Evolutionary conservation across 2,888 invertebrate species (phyloP).

Genomic region (Limnephilus rhombicus): DNA sequence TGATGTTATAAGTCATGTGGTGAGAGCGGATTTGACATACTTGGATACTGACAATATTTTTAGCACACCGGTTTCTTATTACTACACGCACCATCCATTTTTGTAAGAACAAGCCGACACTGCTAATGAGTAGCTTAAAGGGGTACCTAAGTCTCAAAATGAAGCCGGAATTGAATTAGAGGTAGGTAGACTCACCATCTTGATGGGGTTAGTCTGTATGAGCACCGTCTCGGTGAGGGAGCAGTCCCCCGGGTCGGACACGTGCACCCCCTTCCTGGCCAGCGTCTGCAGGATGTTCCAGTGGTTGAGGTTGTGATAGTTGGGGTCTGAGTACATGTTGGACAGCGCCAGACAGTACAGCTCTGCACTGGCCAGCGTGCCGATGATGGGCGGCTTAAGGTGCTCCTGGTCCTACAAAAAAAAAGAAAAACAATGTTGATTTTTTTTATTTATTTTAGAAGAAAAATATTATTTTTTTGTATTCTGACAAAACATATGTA

Average conservation of each 20-base stretch:
- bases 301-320: constrained; percentile 97
- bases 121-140: too few species aligned
- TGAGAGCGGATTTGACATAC: too few species aligned
- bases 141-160: neutral
- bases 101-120: too few species aligned
- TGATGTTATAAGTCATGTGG: too few species aligned
- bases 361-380: constrained; percentile 94
- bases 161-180: constrained; percentile 52
- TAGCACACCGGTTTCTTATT: too few species aligned
- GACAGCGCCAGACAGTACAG: constrained; percentile 95
- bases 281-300: constrained; percentile 96
- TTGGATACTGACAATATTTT: too few species aligned
- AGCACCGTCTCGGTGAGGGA: constrained; percentile 97
- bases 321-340: constrained; percentile 97
- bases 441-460: too few species aligned
- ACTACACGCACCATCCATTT: too few species aligned
- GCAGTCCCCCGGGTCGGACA: constrained; percentile 89
- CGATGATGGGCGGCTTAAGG: constrained; percentile 94
- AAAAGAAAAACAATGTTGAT: neutral
- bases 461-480: too few species aligned
- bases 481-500: too few species aligned
- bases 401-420: constrained; percentile 89
- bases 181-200: constrained; percentile 83
- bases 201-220: constrained; percentile 96
- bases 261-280: constrained; percentile 93